A percentile compares a stretch with the other conserved stretches of the same genome.
Conservation (phyloP, 2,888 invertebrate species). For the Hemistola chrysoprasaria region DNA sequence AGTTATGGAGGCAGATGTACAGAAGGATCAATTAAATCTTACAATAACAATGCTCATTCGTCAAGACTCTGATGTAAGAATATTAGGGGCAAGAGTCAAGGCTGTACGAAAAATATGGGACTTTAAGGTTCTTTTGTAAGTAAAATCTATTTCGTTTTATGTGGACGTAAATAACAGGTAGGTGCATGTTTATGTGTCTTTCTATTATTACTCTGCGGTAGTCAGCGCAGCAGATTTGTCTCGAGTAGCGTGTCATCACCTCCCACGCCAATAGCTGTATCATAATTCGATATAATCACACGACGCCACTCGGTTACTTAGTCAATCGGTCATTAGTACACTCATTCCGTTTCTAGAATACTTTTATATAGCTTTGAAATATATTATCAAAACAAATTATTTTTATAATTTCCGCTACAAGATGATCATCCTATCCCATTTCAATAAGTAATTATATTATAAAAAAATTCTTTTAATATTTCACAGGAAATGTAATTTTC, state of each 20-base stretch:
- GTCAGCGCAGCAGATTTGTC: conserved; percentile 47
- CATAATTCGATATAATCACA: conserved; percentile 46
- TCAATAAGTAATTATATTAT: conserved; percentile 10
- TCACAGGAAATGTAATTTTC: conserved; percentile 13
- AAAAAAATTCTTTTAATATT: not conserved
- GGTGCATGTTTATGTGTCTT: conserved; percentile 29
- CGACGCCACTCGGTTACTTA: conserved; percentile 48
- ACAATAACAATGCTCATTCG: conserved; percentile 18
- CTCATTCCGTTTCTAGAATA: conserved; percentile 46
- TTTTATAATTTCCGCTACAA: conserved; percentile 20
- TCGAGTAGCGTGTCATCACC: conserved; percentile 45
- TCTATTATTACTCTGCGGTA: conserved; percentile 35
- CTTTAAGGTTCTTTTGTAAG: no score
- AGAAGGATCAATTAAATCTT: conserved; percentile 37
- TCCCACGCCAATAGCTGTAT: conserved; percentile 48
- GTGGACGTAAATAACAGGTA: conserved; percentile 20
- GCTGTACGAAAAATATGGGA: not conserved
- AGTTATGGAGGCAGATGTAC: conserved; percentile 48
- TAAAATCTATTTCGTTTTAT: not conserved
- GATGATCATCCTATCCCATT: conserved; percentile 14
- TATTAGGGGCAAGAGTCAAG: conserved; percentile 4
- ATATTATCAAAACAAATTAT: conserved; percentile 4
- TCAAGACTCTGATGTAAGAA: not conserved
- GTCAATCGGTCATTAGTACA: conserved; percentile 44
- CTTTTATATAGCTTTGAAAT: conserved; percentile 9